Evolutionary conservation across 2,888 invertebrate species (phyloP), one percentile per base, ranked within the genome.

Genomic region (Mythimna vitellina): DNA sequence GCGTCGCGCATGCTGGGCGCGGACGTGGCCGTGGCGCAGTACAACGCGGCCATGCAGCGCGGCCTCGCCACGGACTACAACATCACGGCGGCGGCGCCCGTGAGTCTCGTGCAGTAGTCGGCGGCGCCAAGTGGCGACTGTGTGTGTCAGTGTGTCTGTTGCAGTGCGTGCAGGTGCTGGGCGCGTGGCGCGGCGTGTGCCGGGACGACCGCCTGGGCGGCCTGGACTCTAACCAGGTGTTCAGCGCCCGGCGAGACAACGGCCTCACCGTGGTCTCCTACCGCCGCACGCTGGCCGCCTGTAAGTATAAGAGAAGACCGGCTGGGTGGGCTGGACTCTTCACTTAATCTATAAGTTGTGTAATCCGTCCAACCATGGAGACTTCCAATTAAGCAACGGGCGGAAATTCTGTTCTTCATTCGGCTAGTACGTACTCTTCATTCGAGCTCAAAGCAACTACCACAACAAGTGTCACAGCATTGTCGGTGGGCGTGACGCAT

Each of bases 151-250:
- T 8, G 29, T 32, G 29, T 14, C 20, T 29, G 56, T 29, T 29
- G 57, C 91, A 98, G 97, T 99, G 99, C 89, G 98, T 98, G 60
- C 98, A 98, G 93, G 98, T 99, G 74, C 95, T 99, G 86, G 99
- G 98, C 1, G 98, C 97, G 86, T 98, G 98, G 92, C 98, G 97
- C 91, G 99, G 99, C 54, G 99, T 99, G 53, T 99, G 99, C 86
- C 97, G 97, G 81, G 99, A 99, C 92, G 97, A 97, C 73, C 93
- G 97, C n/a, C 97, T 98, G 3, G 99, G 98, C 42, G 98, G 98
- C 0, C 96, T 97, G 82, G 98, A 99, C 90, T 98, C 97, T 91
- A 98, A 98, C 91, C 99, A 99, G 95, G 93, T 98, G 86, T 97
- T 97, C 90, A 97, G 97, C 1, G 97, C 97, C 61, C 94, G 96